These are phyloP conservation scores for Acleris cristana DNA, from an alignment of 2,888 invertebrate genomes.

Conservation along the genomic window DNA sequence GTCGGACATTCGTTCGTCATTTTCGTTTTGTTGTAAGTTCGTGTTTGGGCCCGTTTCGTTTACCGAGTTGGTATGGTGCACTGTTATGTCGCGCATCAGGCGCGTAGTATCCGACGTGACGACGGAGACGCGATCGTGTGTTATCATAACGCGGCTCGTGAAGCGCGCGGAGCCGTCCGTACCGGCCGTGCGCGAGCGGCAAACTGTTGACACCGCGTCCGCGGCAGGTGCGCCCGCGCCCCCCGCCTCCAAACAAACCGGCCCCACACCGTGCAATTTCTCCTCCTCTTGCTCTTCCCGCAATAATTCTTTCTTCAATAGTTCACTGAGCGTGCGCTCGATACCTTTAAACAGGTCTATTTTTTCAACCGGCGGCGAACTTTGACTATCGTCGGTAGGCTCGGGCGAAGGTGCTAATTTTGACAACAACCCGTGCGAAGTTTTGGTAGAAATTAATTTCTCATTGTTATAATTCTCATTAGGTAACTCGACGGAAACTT, in stretches of 20 bases:
- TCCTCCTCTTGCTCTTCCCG: slow-evolving; percentile 76
- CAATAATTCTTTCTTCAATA: slow-evolving; percentile 80
- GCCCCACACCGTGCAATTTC: slow-evolving; percentile 74
- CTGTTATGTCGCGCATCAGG: slow-evolving; percentile 86
- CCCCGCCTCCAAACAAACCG: slow-evolving; percentile 73
- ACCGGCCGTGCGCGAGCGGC: slow-evolving; percentile 81
- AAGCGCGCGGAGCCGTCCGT: slow-evolving; percentile 87
- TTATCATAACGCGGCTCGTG: slow-evolving; percentile 95
- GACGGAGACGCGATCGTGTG: slow-evolving; percentile 90
- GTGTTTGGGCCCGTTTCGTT: slow-evolving; percentile 68
- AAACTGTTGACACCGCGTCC: slow-evolving; percentile 66
- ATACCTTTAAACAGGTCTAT: slow-evolving; percentile 81
- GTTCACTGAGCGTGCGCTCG: slow-evolving; percentile 81
- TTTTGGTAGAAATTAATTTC: slow-evolving; percentile 52
- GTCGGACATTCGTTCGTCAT: slow-evolving; percentile 74
- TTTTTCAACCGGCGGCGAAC: slow-evolving; percentile 63
- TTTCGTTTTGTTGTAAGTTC: slow-evolving; percentile 63
- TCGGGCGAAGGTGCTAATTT: slow-evolving; percentile 71
- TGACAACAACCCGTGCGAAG: slow-evolving; percentile 52
- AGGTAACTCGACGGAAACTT: slow-evolving; percentile 65
- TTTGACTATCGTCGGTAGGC: slow-evolving; percentile 54
- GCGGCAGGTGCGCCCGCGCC: slow-evolving; percentile 78
- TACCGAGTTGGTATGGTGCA: slow-evolving; percentile 87
- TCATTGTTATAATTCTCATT: slow-evolving; percentile 55
- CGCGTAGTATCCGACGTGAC: slow-evolving; percentile 90